These are phyloP conservation scores for Axea sp. DNA, from an alignment of 2,888 invertebrate genomes.

Conservation along the genomic window DNA sequence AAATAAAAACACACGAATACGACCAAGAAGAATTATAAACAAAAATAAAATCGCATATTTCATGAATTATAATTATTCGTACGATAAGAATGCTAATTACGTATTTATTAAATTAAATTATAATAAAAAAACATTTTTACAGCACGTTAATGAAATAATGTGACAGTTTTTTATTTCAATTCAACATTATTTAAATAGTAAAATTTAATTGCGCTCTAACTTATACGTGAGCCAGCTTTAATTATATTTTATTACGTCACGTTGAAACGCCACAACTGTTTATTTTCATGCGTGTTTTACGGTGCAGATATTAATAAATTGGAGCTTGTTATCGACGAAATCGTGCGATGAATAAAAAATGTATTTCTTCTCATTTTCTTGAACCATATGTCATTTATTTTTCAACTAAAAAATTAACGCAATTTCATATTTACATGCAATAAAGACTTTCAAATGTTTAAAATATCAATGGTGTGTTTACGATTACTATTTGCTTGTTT, in stretches of 20 bases:
- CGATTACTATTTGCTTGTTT: too few relatives aligned
- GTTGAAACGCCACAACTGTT: conserved; percentile 20
- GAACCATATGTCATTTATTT: too few relatives aligned
- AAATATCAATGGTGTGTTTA: too few relatives aligned
- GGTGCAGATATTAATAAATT: conserved; percentile 41
- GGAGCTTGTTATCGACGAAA: conserved; percentile 27
- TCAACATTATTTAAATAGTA: conserved; percentile 44
- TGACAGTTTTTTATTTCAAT: conserved; percentile 37
- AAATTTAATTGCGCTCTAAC: conserved; percentile 46
- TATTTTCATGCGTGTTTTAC: conserved; percentile 21
- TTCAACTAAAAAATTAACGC: too few relatives aligned
- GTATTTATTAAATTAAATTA: conserved; percentile 27
- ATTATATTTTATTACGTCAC: conserved; percentile 48
- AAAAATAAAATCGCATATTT: too few relatives aligned
- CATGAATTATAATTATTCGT: too few relatives aligned
- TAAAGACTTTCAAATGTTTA: too few relatives aligned
- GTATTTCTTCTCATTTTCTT: too few relatives aligned
- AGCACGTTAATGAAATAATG: conserved; percentile 37
- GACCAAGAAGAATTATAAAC: too few relatives aligned
- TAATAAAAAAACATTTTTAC: too few relatives aligned
- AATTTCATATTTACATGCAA: too few relatives aligned
- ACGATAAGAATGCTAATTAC: conserved; percentile 45
- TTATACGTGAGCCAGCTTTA: conserved; percentile 38
- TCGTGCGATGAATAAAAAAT: conserved; percentile 1
- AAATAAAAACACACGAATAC: too few relatives aligned